phyloP scores from a whole-genome alignment of 2,888 invertebrate species.

The Trachelus tabidus region DNA sequence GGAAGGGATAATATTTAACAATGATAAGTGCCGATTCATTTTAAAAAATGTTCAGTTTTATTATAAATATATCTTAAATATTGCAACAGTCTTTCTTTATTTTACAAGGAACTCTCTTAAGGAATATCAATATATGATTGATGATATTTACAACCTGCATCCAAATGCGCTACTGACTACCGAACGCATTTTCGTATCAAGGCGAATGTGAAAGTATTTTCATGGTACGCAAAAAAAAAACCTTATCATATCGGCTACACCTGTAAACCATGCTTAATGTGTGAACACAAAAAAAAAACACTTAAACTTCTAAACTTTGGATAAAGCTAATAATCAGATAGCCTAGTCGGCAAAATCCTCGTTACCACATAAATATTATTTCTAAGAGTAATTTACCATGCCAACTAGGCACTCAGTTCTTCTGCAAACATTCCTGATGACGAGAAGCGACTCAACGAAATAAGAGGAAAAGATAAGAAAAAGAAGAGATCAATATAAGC shows the following conservation, averaged over 20 bases:
- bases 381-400: not conserved
- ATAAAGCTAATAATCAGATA: slow-evolving; percentile 34
- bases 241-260: not conserved
- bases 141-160: slow-evolving; percentile 26
- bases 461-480: not conserved
- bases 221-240: not conserved
- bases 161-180: slow-evolving; percentile 28
- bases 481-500: not conserved
- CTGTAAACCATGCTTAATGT: not conserved
- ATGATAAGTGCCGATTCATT: not conserved
- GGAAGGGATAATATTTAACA: not conserved
- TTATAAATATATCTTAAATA: slow-evolving; percentile 52
- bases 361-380: slow-evolving; percentile 15
- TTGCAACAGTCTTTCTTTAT: slow-evolving; percentile 41
- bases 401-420: not conserved
- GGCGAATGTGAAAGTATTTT: not conserved
- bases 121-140: slow-evolving; percentile 14
- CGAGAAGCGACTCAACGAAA: not conserved
- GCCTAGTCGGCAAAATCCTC: slow-evolving; percentile 25
- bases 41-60: slow-evolving; percentile 21
- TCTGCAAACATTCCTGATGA: not conserved
- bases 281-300: slow-evolving; percentile 10
- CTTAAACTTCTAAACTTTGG: slow-evolving; percentile 28
- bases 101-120: slow-evolving; percentile 30
- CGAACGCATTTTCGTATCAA: slow-evolving; percentile 2